Percentiles rank a stretch among this genome's conserved stretches.
Conservation (phyloP, 2,113 vertebrate species). For the Ochotona princeps region DNA sequence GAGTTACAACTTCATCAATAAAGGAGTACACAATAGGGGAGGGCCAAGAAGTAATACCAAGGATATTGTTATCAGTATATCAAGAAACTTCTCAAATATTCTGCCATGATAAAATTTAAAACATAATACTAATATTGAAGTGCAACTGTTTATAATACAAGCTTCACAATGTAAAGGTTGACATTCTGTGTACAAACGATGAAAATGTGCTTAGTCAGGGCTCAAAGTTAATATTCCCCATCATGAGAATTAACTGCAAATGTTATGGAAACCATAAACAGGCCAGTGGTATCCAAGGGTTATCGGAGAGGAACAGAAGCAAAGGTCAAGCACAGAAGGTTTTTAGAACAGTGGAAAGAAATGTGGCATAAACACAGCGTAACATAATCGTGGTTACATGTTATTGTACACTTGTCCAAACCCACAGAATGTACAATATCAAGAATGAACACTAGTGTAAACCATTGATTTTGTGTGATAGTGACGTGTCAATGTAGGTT, state of each 20-base stretch:
- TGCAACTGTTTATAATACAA: background rate
- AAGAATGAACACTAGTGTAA: background rate
- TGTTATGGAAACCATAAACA: background rate
- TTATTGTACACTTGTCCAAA: background rate
- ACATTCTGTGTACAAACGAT: background rate
- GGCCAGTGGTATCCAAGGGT: background rate
- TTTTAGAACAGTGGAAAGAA: background rate
- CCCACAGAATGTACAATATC: background rate
- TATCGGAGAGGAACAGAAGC: background rate
- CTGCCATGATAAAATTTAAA: background rate
- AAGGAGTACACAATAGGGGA: background rate
- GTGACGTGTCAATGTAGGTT: background rate
- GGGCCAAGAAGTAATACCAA: background rate
- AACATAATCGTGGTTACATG: background rate
- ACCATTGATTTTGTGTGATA: background rate
- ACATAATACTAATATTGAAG: background rate
- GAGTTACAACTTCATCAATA: conserved; percentile 7
- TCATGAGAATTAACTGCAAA: conserved; percentile 3
- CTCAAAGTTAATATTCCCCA: background rate
- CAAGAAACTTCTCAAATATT: background rate
- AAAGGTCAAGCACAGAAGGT: background rate
- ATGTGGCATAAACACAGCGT: background rate
- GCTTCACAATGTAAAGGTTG: background rate
- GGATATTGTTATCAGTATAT: background rate
- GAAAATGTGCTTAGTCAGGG: background rate